These are phyloP conservation scores for Tethea ocularis DNA, from an alignment of 2,888 invertebrate species.

Conservation along the genomic window DNA sequence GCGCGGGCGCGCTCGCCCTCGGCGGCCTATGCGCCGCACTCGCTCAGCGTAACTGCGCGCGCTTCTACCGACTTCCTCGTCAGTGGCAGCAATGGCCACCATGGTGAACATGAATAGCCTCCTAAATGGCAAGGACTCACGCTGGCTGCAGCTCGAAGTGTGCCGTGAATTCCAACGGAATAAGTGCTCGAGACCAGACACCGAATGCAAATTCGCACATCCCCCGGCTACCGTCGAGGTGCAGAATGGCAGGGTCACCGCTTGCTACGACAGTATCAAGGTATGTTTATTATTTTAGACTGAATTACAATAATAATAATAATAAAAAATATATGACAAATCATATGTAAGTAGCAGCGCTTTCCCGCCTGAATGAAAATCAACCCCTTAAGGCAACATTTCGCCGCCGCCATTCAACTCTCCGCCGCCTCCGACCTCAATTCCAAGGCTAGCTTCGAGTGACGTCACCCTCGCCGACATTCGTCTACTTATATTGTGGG, in stretches of 20 bases:
- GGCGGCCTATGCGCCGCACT: constrained; percentile 80
- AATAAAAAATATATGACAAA: too few species aligned
- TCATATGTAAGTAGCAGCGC: constrained; percentile 35
- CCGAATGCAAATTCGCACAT: constrained; percentile 99
- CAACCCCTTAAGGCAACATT: constrained; percentile 72
- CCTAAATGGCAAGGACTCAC: constrained; percentile 99
- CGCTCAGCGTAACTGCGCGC: constrained; percentile 76
- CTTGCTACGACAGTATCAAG: constrained; percentile 99
- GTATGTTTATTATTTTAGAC: constrained; percentile 84
- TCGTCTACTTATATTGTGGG: constrained; percentile 65
- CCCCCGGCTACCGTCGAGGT: constrained; percentile 99
- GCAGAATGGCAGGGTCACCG: constrained; percentile 99
- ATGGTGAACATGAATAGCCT: constrained; percentile 99
- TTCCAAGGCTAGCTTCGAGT: constrained; percentile 75
- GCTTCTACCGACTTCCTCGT: constrained; percentile 59
- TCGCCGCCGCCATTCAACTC: constrained; percentile 70
- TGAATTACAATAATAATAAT: too few species aligned
- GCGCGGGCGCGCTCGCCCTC: constrained; percentile 74
- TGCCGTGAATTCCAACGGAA: constrained; percentile 99
- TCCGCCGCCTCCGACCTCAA: constrained; percentile 74
- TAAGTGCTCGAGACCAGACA: constrained; percentile 99
- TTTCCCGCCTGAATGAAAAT: constrained; percentile 56
- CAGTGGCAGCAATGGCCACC: constrained; percentile 87
- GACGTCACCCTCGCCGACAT: constrained; percentile 70
- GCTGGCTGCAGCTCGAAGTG: constrained; percentile 99